phyloP scores from a whole-genome alignment of 2,113 vertebrate genomes.

The Pantherophis guttatus region DNA sequence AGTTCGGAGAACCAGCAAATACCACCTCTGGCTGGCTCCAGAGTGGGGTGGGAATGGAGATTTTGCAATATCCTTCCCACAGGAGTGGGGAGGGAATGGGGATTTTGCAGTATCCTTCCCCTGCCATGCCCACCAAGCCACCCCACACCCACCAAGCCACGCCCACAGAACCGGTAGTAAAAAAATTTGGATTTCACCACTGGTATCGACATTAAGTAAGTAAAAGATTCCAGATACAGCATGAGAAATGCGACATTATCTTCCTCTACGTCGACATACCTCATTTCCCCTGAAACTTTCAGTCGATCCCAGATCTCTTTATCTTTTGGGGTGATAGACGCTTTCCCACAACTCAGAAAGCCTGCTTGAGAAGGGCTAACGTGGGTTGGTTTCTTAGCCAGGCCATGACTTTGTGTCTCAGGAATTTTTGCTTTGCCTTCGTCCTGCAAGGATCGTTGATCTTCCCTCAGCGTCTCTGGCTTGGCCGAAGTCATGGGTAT shows the following conservation, averaged over 20 bases:
- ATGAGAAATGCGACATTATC: not conserved
- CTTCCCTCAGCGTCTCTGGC: conserved; percentile 57
- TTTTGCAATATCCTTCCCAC: too few species aligned
- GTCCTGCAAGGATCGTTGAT: conserved; percentile 60
- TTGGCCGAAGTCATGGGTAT: conserved; percentile 49
- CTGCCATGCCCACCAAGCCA: too few species aligned
- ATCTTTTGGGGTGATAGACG: conserved; percentile 84
- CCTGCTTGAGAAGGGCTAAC: conserved; percentile 64
- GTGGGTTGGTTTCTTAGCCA: conserved; percentile 75
- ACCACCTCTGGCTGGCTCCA: too few species aligned
- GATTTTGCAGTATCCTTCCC: too few species aligned
- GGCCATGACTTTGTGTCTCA: conserved; percentile 78
- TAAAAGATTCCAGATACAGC: too few species aligned
- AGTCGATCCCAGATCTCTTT: conserved; percentile 89
- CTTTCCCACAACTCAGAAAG: conserved; percentile 66
- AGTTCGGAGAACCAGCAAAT: too few species aligned
- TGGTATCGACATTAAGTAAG: too few species aligned
- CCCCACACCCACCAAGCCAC: too few species aligned
- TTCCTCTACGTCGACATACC: conserved; percentile 69
- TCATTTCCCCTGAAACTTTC: conserved; percentile 81
- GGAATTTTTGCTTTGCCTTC: conserved; percentile 60
- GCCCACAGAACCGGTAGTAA: too few species aligned
- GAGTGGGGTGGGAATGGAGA: too few species aligned
- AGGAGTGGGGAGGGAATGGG: too few species aligned
- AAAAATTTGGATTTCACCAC: too few species aligned